These are phyloP conservation scores for Pluvialis apricaria DNA, from an alignment of 2,113 vertebrate genomes.

Conservation along the genomic window DNA sequence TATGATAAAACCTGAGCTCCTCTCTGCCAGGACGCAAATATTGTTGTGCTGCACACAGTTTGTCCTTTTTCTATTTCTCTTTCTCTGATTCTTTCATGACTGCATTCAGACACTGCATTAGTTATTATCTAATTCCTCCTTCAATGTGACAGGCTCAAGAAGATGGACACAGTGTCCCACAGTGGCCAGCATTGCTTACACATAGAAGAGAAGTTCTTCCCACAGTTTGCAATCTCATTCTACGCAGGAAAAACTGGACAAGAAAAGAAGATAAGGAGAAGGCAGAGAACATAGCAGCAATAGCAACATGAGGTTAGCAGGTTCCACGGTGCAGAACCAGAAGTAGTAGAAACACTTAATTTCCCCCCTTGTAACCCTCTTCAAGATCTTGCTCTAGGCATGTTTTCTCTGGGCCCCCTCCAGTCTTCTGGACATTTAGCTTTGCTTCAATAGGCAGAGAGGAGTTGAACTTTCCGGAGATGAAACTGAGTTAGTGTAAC, in stretches of 20 bases:
- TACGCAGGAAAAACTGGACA: neutral
- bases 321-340: neutral
- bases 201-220: neutral
- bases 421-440: neutral
- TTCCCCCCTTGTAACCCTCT: neutral
- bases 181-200: no score
- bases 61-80: neutral
- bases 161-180: neutral
- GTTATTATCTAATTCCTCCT: neutral
- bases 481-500: neutral
- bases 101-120: neutral
- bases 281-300: neutral
- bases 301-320: neutral
- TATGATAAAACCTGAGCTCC: neutral
- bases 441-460: neutral
- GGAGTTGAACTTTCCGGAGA: neutral
- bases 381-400: neutral
- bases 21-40: neutral
- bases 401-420: neutral
- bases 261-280: neutral
- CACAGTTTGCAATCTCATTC: neutral
- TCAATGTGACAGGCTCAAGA: neutral
- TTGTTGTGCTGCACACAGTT: neutral
- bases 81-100: neutral
- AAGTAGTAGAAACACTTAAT: neutral